Evolutionary conservation across 2,797 vertebrate species (phyloP).

Genomic region (Anomalospiza imberbis): DNA sequence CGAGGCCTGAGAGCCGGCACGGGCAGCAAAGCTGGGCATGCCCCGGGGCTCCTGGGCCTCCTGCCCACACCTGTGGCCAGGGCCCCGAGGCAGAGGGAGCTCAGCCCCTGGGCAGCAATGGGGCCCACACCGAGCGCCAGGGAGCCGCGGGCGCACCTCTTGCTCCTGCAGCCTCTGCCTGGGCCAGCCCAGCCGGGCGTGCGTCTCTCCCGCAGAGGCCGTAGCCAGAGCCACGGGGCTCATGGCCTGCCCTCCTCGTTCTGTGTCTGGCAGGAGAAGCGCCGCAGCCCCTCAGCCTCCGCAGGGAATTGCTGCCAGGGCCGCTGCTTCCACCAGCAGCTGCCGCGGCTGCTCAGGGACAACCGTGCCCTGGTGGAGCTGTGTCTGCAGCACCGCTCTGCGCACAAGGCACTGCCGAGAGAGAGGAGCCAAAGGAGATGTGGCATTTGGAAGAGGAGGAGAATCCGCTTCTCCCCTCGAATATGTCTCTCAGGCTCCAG

Average conservation of each 20-base stretch:
- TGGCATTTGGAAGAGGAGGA: background rate
- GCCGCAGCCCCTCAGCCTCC: background rate
- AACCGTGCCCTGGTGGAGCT: background rate
- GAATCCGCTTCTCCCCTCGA: background rate
- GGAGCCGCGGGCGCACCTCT: background rate
- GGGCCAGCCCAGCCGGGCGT: background rate
- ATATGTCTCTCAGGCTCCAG: background rate
- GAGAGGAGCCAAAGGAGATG: background rate
- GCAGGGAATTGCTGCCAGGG: background rate
- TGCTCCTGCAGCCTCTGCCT: background rate
- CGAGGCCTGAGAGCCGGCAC: background rate
- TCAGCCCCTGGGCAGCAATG: background rate
- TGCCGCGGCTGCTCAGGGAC: background rate
- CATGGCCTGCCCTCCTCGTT: too few relatives aligned
- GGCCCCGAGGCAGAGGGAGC: background rate
- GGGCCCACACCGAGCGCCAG: background rate
- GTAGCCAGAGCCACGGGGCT: background rate
- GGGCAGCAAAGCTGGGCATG: background rate
- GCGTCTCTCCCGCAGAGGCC: background rate
- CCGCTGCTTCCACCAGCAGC: background rate
- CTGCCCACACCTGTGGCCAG: background rate
- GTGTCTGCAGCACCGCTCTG: background rate
- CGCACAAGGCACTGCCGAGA: rapidly evolving
- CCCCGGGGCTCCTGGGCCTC: background rate
- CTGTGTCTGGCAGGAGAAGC: background rate